Evolutionary conservation across 2,797 vertebrate species (phyloP), one percentile per base, ranked within the genome.

Genomic region (Halcyon smyrnensis): DNA sequence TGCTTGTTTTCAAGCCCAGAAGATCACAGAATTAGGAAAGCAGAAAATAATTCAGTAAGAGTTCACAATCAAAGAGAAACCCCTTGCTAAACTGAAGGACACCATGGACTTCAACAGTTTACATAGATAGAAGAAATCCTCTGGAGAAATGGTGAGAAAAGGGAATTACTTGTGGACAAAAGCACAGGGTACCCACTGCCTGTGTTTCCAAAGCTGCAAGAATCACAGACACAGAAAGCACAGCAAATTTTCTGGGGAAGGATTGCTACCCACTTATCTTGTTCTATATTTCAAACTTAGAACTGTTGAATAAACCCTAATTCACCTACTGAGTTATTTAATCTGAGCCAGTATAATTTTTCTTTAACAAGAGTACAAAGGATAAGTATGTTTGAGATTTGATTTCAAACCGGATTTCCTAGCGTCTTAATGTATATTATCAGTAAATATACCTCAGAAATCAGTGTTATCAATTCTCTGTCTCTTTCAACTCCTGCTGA

Each of bases 111-210:
- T 20, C n/a, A 54, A 3, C 25, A 39, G 53, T 14, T 80, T 27
- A 68, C 19, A 39, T 0, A 30, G n/a, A 20, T 54, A 15, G 16
- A 86, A 88, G 43, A 90, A 95, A 81, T 28, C 1, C 77, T 39
- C 20, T 36, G 5, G 2, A 77, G 46, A 77, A 69, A 62, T 9
- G 6, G 39, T 19, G 4, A 83, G 27, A 37, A 80, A 65, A 63
- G 20, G 34, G 13, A 37, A 11, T 14, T 32, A 75, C n/a, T 45
- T 60, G 12, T 23, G 34, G 28, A 64, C 14, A 54, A 67, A 50
- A 12, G 15, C 21, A 48, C 6, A 27, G 30, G 17, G 6, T 11
- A 34, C 15, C 32, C n/a, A 46, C 36, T 0, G 0, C 27, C 45
- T 53, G 27, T 19, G 5, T 23, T 19, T 74, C 30, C 36, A 8